Evolutionary conservation across 2,888 invertebrate genomes (phyloP).

Genomic region (Philereme transversata): DNA sequence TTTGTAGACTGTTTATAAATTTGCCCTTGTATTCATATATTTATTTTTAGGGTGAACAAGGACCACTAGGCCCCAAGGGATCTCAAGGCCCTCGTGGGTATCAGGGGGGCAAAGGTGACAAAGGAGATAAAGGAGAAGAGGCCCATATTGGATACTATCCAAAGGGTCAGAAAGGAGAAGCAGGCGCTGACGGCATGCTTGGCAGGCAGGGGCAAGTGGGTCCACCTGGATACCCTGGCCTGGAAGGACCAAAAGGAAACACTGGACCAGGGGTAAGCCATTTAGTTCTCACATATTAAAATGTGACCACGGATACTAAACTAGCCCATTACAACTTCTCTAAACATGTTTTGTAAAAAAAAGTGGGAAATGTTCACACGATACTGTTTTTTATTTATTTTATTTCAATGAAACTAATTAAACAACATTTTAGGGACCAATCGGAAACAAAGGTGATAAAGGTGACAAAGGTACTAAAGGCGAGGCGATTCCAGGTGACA

Average conservation of each 20-base stretch:
- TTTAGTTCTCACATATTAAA: too few relatives aligned
- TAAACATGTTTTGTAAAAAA: too few relatives aligned
- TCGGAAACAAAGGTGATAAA: conserved; percentile 87
- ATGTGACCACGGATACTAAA: too few relatives aligned
- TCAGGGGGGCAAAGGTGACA: conserved; percentile 86
- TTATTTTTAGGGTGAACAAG: conserved; percentile 87
- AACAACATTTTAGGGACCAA: conserved; percentile 81
- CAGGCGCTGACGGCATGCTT: conserved; percentile 89
- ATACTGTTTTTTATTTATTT: background rate
- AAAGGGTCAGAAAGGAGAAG: conserved; percentile 94
- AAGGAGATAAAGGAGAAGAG: conserved; percentile 92
- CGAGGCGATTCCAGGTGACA: conserved; percentile 76
- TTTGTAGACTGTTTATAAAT: too few relatives aligned
- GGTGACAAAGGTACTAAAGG: conserved; percentile 87
- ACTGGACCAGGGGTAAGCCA: conserved; percentile 81
- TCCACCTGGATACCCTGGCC: conserved; percentile 84
- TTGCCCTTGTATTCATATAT: background rate
- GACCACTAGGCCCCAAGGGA: conserved; percentile 88
- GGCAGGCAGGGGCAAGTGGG: conserved; percentile 87
- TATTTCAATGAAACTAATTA: conserved; percentile 8
- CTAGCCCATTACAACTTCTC: too few relatives aligned
- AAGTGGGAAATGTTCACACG: too few relatives aligned
- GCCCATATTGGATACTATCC: conserved; percentile 88
- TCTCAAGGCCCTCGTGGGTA: conserved; percentile 90
- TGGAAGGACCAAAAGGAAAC: conserved; percentile 85